A percentile compares a stretch with the other conserved stretches of the same genome.
Evolutionary conservation across 2,797 vertebrate genomes (phyloP).

Genomic region (Rhinophrynus dorsalis): DNA sequence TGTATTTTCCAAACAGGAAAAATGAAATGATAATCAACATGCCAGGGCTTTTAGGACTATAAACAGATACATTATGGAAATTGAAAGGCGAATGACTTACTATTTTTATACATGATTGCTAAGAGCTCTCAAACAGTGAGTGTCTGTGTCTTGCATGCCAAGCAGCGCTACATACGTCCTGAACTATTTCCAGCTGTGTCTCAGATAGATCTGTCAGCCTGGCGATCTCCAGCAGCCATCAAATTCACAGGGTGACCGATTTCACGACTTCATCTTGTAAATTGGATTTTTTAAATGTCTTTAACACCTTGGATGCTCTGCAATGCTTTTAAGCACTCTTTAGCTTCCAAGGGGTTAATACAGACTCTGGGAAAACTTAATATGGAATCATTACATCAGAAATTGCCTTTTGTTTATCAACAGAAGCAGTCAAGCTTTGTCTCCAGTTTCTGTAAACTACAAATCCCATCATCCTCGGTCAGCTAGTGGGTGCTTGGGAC

Average conservation of each 20-base stretch:
- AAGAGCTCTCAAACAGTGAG: background rate
- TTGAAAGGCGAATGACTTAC: conserved; percentile 26
- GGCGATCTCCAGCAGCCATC: background rate
- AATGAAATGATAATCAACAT: background rate
- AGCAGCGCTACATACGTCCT: background rate
- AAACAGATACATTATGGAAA: conserved; percentile 39
- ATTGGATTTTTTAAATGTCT: background rate
- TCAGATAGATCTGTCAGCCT: conserved; percentile 19
- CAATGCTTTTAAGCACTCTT: too few relatives aligned
- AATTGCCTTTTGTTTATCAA: too few relatives aligned
- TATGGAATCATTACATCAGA: too few relatives aligned
- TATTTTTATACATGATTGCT: conserved; percentile 42
- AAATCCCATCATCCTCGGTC: too few relatives aligned
- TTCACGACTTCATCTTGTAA: conserved; percentile 3
- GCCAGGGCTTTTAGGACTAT: conserved; percentile 1
- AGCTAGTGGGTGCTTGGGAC: too few relatives aligned
- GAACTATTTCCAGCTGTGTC: background rate
- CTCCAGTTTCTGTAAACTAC: too few relatives aligned
- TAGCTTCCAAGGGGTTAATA: too few relatives aligned
- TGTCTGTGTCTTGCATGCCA: background rate
- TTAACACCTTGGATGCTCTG: too few relatives aligned
- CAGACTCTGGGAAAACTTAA: too few relatives aligned
- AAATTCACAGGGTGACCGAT: background rate
- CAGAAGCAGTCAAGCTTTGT: too few relatives aligned
- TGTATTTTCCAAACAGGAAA: background rate